A percentile compares a stretch with the other conserved stretches of the same genome.
Conservation (phyloP, 2,888 invertebrate species). For the Pandemis cinnamomeana region DNA sequence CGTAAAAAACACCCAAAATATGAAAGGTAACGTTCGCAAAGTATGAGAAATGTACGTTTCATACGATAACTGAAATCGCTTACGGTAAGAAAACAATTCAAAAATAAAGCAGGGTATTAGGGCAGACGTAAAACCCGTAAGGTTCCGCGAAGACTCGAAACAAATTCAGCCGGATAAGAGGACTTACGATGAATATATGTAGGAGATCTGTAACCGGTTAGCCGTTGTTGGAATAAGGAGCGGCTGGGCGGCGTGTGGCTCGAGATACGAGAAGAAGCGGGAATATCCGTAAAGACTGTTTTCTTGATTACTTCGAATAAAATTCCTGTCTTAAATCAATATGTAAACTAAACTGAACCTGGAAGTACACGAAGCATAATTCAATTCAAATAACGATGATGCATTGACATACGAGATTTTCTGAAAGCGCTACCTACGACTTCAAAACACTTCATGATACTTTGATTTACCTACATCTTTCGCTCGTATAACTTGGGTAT, state of each 20-base stretch:
- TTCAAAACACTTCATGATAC: too few relatives aligned
- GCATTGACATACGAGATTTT: too few relatives aligned
- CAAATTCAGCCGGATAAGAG: slow-evolving; percentile 48
- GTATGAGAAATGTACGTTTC: slow-evolving; percentile 29
- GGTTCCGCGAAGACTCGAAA: slow-evolving; percentile 46
- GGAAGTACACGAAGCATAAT: too few relatives aligned
- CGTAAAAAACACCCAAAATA: slow-evolving; percentile 20
- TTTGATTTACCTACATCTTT: too few relatives aligned
- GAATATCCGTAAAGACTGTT: too few relatives aligned
- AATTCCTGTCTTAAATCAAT: too few relatives aligned
- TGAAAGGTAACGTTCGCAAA: slow-evolving; percentile 20
- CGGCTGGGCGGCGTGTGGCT: slow-evolving; percentile 43
- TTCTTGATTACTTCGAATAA: too few relatives aligned
- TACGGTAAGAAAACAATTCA: slow-evolving; percentile 41
- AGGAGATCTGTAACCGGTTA: slow-evolving; percentile 61
- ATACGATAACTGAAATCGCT: slow-evolving; percentile 31
- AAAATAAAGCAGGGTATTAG: slow-evolving; percentile 39
- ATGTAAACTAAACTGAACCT: too few relatives aligned
- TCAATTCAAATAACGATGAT: too few relatives aligned
- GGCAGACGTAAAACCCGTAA: slow-evolving; percentile 40
- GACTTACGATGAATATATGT: slow-evolving; percentile 49
- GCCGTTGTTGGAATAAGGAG: slow-evolving; percentile 52
- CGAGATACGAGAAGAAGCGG: neutral
- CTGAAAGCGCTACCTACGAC: too few relatives aligned
- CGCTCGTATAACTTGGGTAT: too few relatives aligned